Evolutionary conservation across 2,113 vertebrate species (phyloP).

Genomic region (Pristiophorus japonicus): DNA sequence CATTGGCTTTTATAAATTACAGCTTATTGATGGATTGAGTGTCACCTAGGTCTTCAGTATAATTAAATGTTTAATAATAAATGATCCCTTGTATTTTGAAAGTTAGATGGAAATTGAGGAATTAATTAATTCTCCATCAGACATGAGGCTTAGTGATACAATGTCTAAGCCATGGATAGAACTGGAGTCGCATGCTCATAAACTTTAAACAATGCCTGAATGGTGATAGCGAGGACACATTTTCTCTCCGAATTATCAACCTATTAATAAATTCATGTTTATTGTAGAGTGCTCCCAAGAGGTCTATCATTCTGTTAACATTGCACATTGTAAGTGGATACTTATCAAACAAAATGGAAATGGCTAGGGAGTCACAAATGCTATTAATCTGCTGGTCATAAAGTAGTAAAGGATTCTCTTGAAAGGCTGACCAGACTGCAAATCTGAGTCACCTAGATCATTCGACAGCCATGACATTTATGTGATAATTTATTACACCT

Average conservation of each 20-base stretch:
- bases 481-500: not conserved
- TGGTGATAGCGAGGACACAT: not conserved
- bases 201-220: not conserved
- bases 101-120: not conserved
- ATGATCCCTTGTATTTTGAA: not conserved
- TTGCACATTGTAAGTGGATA: not conserved
- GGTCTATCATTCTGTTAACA: not conserved
- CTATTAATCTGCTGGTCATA: not conserved
- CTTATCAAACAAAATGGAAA: not conserved
- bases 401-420: not conserved
- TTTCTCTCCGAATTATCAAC: not conserved
- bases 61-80: slow-evolving; percentile 37
- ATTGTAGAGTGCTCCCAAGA: not conserved
- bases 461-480: not conserved
- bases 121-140: slow-evolving; percentile 15
- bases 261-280: not conserved
- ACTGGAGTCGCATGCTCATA: not conserved
- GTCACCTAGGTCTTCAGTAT: not conserved
- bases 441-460: not conserved
- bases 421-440: not conserved
- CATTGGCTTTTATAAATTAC: not conserved
- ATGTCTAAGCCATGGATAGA: not conserved
- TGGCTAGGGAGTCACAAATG: not conserved
- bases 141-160: not conserved
- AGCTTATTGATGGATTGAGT: slow-evolving; percentile 24